A percentile compares a stretch with the other conserved stretches of the same genome.
phyloP scores from a whole-genome alignment of 2,888 invertebrate genomes.

The Acleris literana region DNA sequence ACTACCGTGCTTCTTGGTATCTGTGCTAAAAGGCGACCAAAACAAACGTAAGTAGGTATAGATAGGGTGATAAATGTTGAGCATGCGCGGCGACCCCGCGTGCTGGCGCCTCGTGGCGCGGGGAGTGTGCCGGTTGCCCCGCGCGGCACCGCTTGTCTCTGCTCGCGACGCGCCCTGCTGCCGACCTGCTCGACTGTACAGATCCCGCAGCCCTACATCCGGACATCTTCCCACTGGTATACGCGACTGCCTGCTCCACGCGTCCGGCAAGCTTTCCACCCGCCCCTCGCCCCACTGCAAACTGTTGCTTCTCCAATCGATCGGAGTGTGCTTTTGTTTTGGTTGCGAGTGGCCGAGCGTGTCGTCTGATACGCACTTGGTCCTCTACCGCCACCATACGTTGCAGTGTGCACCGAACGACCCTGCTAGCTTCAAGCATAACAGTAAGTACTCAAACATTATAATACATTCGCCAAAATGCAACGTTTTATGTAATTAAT shows the following conservation, averaged over 20 bases:
- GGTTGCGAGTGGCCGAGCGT: slow-evolving; percentile 47
- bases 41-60: slow-evolving; percentile 31
- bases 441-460: slow-evolving; percentile 15
- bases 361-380: slow-evolving; percentile 41
- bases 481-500: too few relatives aligned
- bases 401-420: neutral
- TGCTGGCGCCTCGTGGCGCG: slow-evolving; percentile 29
- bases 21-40: slow-evolving; percentile 13
- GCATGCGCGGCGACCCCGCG: slow-evolving; percentile 48
- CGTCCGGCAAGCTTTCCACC: slow-evolving; percentile 8
- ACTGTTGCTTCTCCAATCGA: slow-evolving; percentile 66
- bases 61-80: slow-evolving; percentile 23
- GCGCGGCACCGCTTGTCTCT: slow-evolving; percentile 2
- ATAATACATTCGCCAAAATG: neutral
- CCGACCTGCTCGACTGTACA: neutral
- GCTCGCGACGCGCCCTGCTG: slow-evolving; percentile 26
- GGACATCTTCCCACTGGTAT: too few relatives aligned
- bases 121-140: slow-evolving; percentile 4
- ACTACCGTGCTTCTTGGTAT: slow-evolving; percentile 1
- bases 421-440: neutral
- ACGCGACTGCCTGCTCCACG: too few relatives aligned
- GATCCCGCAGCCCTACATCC: too few relatives aligned
- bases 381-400: slow-evolving; percentile 2
- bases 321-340: slow-evolving; percentile 67
- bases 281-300: slow-evolving; percentile 38